A percentile compares a stretch with the other conserved stretches of the same genome.
Evolutionary conservation across 2,113 vertebrate species (phyloP).

Genomic region (Alouatta palliata): DNA sequence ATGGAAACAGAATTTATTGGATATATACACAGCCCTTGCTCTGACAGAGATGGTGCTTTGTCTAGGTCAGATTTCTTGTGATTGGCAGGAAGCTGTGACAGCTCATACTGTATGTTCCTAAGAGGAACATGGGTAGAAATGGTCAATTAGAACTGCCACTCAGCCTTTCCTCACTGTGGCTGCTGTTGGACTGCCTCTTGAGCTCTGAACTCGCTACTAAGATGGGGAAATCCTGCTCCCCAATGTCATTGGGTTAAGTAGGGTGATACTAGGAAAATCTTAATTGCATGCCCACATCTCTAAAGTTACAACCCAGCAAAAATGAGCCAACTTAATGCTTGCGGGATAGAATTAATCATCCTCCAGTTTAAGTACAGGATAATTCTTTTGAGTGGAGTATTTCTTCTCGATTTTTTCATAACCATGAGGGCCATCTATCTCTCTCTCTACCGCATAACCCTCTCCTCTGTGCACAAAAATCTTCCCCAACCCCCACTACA

Average conservation of each 20-base stretch:
- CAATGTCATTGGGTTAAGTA: conserved; percentile 59
- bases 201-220: conserved; percentile 77
- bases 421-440: background rate
- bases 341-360: background rate
- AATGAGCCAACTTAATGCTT: background rate
- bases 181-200: conserved; percentile 69
- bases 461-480: background rate
- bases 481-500: background rate
- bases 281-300: conserved; percentile 52
- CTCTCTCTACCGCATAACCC: background rate
- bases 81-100: conserved; percentile 86
- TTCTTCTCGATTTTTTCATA: background rate
- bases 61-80: conserved; percentile 82
- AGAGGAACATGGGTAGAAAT: conserved; percentile 81
- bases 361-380: background rate
- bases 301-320: conserved; percentile 36
- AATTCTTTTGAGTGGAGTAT: background rate
- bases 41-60: conserved; percentile 77
- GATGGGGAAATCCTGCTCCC: conserved; percentile 76
- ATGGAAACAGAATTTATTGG: conserved; percentile 79
- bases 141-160: conserved; percentile 87
- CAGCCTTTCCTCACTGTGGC: conserved; percentile 71
- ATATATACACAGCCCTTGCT: conserved; percentile 69
- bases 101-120: conserved; percentile 77
- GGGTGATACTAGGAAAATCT: conserved; percentile 58